A percentile compares a stretch with the other conserved stretches of the same genome.
Evolutionary conservation across 2,888 invertebrate species (phyloP).

Genomic region (Lochmaea crataegi): DNA sequence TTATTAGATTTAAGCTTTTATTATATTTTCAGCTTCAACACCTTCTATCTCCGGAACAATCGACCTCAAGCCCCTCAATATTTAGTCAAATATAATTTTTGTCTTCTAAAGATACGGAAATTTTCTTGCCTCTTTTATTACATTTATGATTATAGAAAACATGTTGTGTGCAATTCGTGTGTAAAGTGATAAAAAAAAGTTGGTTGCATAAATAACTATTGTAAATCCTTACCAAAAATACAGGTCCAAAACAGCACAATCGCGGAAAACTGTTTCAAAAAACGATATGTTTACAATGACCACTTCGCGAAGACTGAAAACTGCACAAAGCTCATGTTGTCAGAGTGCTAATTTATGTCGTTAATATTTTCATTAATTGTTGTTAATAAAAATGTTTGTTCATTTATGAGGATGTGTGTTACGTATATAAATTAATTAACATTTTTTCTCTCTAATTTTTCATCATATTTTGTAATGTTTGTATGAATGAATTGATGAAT

Average conservation of each 20-base stretch:
- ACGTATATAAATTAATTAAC: conserved; percentile 23
- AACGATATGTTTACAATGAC: conserved; percentile 1
- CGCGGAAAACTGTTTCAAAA: background rate
- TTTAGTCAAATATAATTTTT: too few relatives aligned
- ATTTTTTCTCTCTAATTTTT: background rate
- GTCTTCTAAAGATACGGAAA: too few relatives aligned
- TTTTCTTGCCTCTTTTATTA: too few relatives aligned
- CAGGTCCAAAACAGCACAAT: background rate
- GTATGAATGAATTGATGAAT: conserved; percentile 2
- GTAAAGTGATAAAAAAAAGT: too few relatives aligned
- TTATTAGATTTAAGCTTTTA: too few relatives aligned
- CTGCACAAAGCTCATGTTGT: conserved; percentile 3
- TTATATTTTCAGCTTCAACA: too few relatives aligned
- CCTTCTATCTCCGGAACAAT: too few relatives aligned
- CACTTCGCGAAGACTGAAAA: conserved; percentile 21
- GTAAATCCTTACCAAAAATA: background rate
- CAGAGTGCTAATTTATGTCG: conserved; percentile 21
- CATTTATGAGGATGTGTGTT: conserved; percentile 28
- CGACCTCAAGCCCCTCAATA: too few relatives aligned
- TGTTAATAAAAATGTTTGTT: conserved; percentile 33
- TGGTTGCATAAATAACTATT: background rate
- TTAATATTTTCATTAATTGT: conserved; percentile 33
- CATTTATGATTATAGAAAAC: too few relatives aligned
- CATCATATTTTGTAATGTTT: background rate
- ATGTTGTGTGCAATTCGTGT: too few relatives aligned